These are phyloP conservation scores for Esox niger DNA, from an alignment of 2,113 vertebrate genomes.

Conservation along the genomic window DNA sequence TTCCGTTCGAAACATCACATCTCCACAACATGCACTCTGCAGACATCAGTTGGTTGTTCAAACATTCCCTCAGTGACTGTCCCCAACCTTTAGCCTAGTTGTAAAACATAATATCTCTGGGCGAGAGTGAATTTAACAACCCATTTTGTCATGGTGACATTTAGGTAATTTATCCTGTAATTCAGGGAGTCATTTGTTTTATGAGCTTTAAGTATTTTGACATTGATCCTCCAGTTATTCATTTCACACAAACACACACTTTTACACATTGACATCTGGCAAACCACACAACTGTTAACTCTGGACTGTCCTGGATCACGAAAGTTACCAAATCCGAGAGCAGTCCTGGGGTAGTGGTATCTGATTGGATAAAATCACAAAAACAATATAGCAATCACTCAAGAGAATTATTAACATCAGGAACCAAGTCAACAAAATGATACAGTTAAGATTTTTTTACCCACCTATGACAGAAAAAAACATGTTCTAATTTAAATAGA, in stretches of 20 bases:
- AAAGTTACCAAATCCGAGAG: slow-evolving; percentile 10
- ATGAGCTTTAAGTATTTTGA: neutral
- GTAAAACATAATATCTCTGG: slow-evolving; percentile 33
- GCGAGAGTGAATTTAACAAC: slow-evolving; percentile 33
- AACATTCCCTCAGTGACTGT: slow-evolving; percentile 23
- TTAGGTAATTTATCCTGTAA: slow-evolving; percentile 14
- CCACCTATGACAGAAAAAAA: no score
- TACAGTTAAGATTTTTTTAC: no score
- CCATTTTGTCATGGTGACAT: slow-evolving; percentile 19
- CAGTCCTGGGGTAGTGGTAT: slow-evolving; percentile 33
- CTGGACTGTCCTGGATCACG: slow-evolving; percentile 17
- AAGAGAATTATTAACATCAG: neutral
- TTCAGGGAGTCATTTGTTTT: slow-evolving; percentile 42
- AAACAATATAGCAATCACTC: neutral
- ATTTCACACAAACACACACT: neutral
- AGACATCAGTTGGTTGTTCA: slow-evolving; percentile 19
- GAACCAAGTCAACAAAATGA: neutral
- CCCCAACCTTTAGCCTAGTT: slow-evolving; percentile 5
- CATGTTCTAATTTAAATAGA: no score
- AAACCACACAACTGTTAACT: slow-evolving; percentile 24
- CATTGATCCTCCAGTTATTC: neutral
- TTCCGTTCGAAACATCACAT: slow-evolving; percentile 31
- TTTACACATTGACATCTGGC: neutral
- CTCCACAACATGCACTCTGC: slow-evolving; percentile 3
- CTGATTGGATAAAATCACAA: slow-evolving; percentile 30